Percentiles rank a stretch among this genome's conserved stretches.
Evolutionary conservation across 2,888 invertebrate genomes (phyloP).

Genomic region (Pammene fasciana): DNA sequence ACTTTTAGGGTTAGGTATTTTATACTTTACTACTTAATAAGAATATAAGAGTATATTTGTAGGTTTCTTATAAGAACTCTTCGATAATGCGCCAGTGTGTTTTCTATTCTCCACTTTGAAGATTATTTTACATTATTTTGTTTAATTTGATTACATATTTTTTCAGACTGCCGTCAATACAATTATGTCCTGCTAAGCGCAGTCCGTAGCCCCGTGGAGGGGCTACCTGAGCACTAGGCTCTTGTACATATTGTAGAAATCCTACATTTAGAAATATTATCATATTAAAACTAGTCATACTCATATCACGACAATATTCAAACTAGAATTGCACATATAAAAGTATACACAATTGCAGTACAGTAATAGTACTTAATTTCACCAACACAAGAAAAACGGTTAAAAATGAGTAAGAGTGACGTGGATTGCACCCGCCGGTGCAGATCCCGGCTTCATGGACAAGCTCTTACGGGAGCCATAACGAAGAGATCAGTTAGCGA

Average conservation of each 20-base stretch:
- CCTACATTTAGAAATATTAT: background rate
- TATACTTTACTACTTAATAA: background rate
- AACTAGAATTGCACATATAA: background rate
- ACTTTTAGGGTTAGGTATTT: background rate
- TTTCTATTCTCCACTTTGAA: too few species aligned
- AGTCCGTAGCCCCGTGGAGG: conserved; percentile 63
- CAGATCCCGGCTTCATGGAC: conserved; percentile 82
- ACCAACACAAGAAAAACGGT: background rate
- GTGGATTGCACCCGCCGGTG: conserved; percentile 85
- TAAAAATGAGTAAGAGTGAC: conserved; percentile 72
- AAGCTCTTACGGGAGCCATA: conserved; percentile 85
- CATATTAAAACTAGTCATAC: background rate
- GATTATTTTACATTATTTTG: too few species aligned
- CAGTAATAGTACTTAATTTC: background rate
- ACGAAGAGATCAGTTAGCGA: conserved; percentile 85
- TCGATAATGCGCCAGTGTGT: too few species aligned
- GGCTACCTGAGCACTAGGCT: conserved; percentile 59
- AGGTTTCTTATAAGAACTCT: conserved; percentile 1
- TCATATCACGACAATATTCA: background rate
- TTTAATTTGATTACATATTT: conserved; percentile 27
- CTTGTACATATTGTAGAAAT: conserved; percentile 53
- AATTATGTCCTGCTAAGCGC: conserved; percentile 69
- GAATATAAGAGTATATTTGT: background rate
- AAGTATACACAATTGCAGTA: background rate
- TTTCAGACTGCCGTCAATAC: conserved; percentile 63